Evolutionary conservation across 2,113 vertebrate species (phyloP).

Genomic region (Datnioides undecimradiatus): DNA sequence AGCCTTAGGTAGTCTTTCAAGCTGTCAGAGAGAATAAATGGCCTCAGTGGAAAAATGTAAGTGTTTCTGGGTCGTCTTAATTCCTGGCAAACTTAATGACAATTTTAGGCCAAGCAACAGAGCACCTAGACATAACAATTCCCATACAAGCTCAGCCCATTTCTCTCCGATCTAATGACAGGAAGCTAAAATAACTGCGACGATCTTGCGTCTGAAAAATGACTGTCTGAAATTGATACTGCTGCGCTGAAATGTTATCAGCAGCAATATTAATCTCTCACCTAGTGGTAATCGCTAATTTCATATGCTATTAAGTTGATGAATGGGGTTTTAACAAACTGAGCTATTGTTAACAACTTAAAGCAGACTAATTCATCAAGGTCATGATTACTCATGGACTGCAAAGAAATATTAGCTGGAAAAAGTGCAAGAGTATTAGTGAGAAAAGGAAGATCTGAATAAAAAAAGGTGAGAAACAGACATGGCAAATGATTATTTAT

Average conservation of each 20-base stretch:
- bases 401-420: slow-evolving; percentile 29
- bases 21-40: slow-evolving; percentile 46
- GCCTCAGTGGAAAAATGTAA: slow-evolving; percentile 22
- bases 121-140: slow-evolving; percentile 69
- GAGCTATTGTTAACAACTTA: slow-evolving; percentile 70
- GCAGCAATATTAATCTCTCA: slow-evolving; percentile 72
- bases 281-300: slow-evolving; percentile 66
- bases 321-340: slow-evolving; percentile 74
- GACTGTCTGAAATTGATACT: slow-evolving; percentile 56
- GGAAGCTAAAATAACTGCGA: slow-evolving; percentile 62
- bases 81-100: slow-evolving; percentile 52
- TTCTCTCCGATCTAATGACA: slow-evolving; percentile 53
- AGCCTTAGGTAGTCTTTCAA: slow-evolving; percentile 21
- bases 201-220: slow-evolving; percentile 66
- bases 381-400: slow-evolving; percentile 40
- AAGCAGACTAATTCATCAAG: slow-evolving; percentile 69
- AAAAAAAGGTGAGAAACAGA: slow-evolving; percentile 1
- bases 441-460: slow-evolving; percentile 27
- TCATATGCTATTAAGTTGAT: slow-evolving; percentile 72
- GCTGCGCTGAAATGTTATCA: slow-evolving; percentile 67
- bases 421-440: slow-evolving; percentile 13
- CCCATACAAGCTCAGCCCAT: slow-evolving; percentile 48
- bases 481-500: slow-evolving; percentile 21
- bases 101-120: slow-evolving; percentile 59
- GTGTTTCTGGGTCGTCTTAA: slow-evolving; percentile 59